Evolutionary conservation across 2,113 vertebrate species (phyloP), one percentile per base, ranked within the genome.

Genomic region (Neotoma lepida): DNA sequence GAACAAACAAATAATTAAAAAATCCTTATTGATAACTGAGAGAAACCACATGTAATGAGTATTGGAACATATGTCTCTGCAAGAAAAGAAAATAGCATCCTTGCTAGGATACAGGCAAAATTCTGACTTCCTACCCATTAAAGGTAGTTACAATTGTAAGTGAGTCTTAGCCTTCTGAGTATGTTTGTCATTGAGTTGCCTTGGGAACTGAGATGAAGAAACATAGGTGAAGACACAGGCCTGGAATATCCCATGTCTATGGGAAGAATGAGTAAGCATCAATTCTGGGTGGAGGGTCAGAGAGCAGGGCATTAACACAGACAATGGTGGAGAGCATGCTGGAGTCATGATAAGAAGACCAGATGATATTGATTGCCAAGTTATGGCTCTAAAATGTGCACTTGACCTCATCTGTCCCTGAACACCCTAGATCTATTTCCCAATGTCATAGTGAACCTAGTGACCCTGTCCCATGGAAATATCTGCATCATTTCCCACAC

Each of bases 161-260:
- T 73, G 77, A 82, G 4, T 93, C 17, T 89, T 76, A 58, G 44
- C 28, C 86, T 74, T 33, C 71, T 70, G 70, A 63, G 41, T 78
- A 13, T 76, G 94, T 94, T 85, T 76, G 89, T 91, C 30, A 44
- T 39, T 54, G 24, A 2, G 70, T 91, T 93, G 71, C 80, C 90
- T 93, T 94, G 87, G 94, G 51, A 93, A 95, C 74, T 41, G 51
- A 93, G 68, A 70, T 9, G 54, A 94, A 46, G 81, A n/a, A 86
- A 63, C 30, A 84, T 0, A 35, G 33, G 44, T 41, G 61, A 86
- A 97, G 61, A 17, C 22, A 35, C 35, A 74, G 84, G 49, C 41
- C 35, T 41, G 87, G 51, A n/a, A 4, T 3, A 78, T n/a, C 18
- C 63, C 33, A 41, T 30, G 18, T 7, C 0, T 46, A 30, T 9